Evolutionary conservation across 2,888 invertebrate genomes (phyloP).

Genomic region (Subacronicta megacephala): DNA sequence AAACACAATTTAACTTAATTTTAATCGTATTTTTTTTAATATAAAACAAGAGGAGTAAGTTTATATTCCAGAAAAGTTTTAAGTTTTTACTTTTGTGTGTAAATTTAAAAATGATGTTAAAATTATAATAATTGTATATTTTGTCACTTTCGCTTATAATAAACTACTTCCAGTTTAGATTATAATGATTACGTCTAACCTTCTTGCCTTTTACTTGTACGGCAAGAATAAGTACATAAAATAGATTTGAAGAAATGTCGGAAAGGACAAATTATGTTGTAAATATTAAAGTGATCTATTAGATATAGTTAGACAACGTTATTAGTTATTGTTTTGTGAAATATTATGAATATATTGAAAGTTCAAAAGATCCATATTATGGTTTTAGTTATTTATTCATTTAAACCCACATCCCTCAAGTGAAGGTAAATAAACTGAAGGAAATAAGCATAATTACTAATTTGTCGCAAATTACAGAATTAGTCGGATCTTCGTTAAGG

Average conservation of each 20-base stretch:
- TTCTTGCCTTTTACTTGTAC: constrained; percentile 37
- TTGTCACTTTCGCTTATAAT: constrained; percentile 62
- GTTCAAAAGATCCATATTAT: constrained; percentile 75
- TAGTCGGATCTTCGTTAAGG: too few species aligned
- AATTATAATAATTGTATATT: constrained; percentile 71
- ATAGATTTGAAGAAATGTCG: constrained; percentile 30
- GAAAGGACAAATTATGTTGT: constrained; percentile 67
- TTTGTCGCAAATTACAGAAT: too few species aligned
- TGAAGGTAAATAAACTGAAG: too few species aligned
- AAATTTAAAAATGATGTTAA: constrained; percentile 63
- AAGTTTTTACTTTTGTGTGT: constrained; percentile 59
- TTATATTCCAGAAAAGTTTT: constrained; percentile 2
- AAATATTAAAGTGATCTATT: constrained; percentile 79
- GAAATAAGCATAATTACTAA: too few species aligned
- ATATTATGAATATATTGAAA: constrained; percentile 87
- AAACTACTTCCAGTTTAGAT: constrained; percentile 45
- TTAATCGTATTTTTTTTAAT: neutral
- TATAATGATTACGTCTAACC: constrained; percentile 39
- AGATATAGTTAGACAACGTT: constrained; percentile 76
- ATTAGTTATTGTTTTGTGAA: constrained; percentile 87
- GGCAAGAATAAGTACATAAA: constrained; percentile 42
- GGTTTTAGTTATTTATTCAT: too few species aligned
- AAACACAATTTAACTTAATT: neutral
- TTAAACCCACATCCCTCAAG: too few species aligned
- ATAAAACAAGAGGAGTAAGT: neutral